These are phyloP conservation scores for Matsumyia berberina DNA, from an alignment of 2,888 invertebrate species.

Conservation along the genomic window DNA sequence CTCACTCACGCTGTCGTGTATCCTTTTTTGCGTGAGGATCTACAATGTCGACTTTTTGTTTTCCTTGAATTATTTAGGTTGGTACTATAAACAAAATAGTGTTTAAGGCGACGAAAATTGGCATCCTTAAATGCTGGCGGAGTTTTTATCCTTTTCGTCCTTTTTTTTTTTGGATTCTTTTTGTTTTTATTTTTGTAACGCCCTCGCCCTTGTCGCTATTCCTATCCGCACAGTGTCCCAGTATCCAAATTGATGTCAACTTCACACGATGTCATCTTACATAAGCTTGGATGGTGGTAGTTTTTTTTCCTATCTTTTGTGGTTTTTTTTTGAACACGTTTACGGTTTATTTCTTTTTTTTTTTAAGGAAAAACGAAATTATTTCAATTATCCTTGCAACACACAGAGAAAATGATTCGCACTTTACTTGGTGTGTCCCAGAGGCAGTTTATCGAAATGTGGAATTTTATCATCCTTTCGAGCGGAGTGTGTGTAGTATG, in stretches of 20 bases:
- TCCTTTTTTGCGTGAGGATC: conserved; percentile 49
- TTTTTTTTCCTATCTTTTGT: conserved; percentile 14
- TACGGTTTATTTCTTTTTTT: conserved; percentile 27
- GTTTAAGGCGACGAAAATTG: conserved; percentile 66
- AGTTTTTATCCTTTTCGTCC: conserved; percentile 13
- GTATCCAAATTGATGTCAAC: conserved; percentile 74
- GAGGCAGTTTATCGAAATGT: conserved; percentile 13
- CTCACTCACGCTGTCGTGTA: conserved; percentile 44
- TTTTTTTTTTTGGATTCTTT: conserved; percentile 19
- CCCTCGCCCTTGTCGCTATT: conserved; percentile 54
- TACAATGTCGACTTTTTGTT: conserved; percentile 19
- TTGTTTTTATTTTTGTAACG: conserved; percentile 56
- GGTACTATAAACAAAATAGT: conserved; percentile 49
- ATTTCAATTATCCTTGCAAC: conserved; percentile 11
- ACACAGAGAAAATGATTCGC: conserved; percentile 14
- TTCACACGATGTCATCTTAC: conserved; percentile 74
- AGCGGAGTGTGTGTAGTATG: conserved; percentile 6
- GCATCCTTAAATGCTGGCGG: conserved; percentile 55
- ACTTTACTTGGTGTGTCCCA: conserved; percentile 23
- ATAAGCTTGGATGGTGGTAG: conserved; percentile 60
- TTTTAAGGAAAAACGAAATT: not conserved
- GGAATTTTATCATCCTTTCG: conserved; percentile 29
- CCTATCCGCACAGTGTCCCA: conserved; percentile 57
- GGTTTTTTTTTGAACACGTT: conserved; percentile 50
- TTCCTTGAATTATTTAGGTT: conserved; percentile 61